phyloP scores from a whole-genome alignment of 2,113 vertebrate genomes.

The Saguinus midas region DNA sequence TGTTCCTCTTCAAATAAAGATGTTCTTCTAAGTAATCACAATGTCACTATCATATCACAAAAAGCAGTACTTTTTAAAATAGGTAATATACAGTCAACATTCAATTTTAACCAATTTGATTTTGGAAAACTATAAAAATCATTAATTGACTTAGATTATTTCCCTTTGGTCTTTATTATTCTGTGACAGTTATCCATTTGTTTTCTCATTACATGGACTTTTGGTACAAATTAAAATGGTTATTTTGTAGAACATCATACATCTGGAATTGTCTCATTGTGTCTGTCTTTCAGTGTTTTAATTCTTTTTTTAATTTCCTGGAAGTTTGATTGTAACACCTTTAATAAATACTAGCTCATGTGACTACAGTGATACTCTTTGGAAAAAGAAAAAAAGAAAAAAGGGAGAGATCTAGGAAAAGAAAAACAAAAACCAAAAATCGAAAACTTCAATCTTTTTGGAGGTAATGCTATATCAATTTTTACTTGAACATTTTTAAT shows the following conservation, averaged over 20 bases:
- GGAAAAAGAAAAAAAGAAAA: not conserved
- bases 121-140: not conserved
- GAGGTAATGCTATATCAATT: not conserved
- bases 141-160: not conserved
- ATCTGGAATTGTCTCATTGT: not conserved
- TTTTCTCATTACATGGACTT: constrained; percentile 33
- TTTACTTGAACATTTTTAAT: not conserved
- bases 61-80: not conserved
- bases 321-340: not conserved
- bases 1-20: not conserved
- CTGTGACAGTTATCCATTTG: not conserved
- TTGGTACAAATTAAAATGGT: not conserved
- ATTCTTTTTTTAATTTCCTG: not conserved
- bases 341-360: not conserved
- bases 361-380: not conserved
- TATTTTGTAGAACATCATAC: not conserved
- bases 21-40: not conserved
- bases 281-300: not conserved
- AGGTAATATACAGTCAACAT: not conserved
- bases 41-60: not conserved
- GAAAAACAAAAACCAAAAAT: not conserved
- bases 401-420: not conserved
- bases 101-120: not conserved
- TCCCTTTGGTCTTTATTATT: not conserved
- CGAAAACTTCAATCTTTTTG: not conserved